Evolutionary conservation across 2,113 vertebrate species (phyloP).

Genomic region (Sinocyclocheilus maitianheensis): DNA sequence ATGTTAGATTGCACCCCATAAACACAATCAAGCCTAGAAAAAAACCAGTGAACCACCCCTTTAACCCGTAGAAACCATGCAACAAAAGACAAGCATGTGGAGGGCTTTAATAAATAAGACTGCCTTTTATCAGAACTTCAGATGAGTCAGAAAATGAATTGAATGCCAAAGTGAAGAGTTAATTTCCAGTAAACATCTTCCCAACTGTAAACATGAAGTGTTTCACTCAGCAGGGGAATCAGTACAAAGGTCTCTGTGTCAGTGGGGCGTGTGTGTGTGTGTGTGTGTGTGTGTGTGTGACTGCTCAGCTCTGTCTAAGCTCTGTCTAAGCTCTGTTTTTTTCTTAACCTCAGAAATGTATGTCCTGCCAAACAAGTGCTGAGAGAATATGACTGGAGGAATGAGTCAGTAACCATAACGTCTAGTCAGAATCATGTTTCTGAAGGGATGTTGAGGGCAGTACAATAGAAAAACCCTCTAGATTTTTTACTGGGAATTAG

Average conservation of each 20-base stretch:
- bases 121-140: constrained; percentile 38
- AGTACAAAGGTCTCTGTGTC: constrained; percentile 33
- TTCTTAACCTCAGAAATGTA: constrained; percentile 9
- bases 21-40: too few relatives aligned
- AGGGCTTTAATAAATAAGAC: neutral
- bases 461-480: constrained; percentile 1
- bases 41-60: too few relatives aligned
- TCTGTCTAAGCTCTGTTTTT: constrained; percentile 12
- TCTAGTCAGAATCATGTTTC: constrained; percentile 3
- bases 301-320: constrained; percentile 38
- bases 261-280: neutral
- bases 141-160: constrained; percentile 24
- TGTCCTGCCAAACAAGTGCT: constrained; percentile 7
- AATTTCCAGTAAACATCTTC: constrained; percentile 53
- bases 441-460: neutral
- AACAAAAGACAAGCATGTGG: neutral
- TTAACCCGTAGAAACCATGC: neutral
- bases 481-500: neutral
- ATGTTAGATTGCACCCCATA: too few relatives aligned
- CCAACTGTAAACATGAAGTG: constrained; percentile 29
- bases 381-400: neutral
- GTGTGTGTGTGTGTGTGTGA: neutral
- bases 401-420: constrained; percentile 7
- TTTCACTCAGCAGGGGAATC: constrained; percentile 13
- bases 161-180: constrained; percentile 40